Evolutionary conservation across 2,113 vertebrate genomes (phyloP).

Genomic region (Sprattus sprattus): DNA sequence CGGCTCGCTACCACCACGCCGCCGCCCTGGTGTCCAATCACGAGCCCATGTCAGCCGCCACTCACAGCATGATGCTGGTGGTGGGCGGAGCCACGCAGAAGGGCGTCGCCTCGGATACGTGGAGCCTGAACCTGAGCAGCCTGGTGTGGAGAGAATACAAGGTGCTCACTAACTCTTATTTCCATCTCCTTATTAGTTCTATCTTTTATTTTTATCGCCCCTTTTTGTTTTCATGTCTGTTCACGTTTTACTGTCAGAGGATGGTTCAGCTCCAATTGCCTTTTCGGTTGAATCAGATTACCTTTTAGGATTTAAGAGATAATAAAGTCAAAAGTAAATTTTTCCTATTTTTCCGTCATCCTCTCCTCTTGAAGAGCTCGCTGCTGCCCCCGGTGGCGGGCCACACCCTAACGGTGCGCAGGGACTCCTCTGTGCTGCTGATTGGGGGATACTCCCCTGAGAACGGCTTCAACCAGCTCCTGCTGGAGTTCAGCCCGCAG

Average conservation of each 20-base stretch:
- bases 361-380: slow-evolving; percentile 63
- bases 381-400: slow-evolving; percentile 81
- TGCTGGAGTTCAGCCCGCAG: slow-evolving; percentile 78
- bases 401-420: slow-evolving; percentile 82
- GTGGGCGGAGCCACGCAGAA: slow-evolving; percentile 80
- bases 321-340: no score
- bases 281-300: no score
- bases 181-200: neutral
- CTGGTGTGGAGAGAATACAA: slow-evolving; percentile 83
- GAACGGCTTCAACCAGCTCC: slow-evolving; percentile 86
- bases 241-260: no score
- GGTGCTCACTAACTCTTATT: slow-evolving; percentile 57
- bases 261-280: no score
- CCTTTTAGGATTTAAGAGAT: no score
- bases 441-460: slow-evolving; percentile 89
- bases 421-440: slow-evolving; percentile 76
- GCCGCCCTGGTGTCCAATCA: slow-evolving; percentile 74
- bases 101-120: slow-evolving; percentile 79
- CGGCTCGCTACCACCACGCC: slow-evolving; percentile 83
- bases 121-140: slow-evolving; percentile 87
- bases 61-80: slow-evolving; percentile 80
- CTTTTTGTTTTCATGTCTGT: neutral
- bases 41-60: slow-evolving; percentile 63
- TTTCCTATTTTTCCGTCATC: neutral
- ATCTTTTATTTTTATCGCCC: neutral